Percentiles rank a stretch among this genome's conserved stretches.
Conservation (phyloP, 2,797 vertebrate genomes). For the Ambastaia sidthimunki region DNA sequence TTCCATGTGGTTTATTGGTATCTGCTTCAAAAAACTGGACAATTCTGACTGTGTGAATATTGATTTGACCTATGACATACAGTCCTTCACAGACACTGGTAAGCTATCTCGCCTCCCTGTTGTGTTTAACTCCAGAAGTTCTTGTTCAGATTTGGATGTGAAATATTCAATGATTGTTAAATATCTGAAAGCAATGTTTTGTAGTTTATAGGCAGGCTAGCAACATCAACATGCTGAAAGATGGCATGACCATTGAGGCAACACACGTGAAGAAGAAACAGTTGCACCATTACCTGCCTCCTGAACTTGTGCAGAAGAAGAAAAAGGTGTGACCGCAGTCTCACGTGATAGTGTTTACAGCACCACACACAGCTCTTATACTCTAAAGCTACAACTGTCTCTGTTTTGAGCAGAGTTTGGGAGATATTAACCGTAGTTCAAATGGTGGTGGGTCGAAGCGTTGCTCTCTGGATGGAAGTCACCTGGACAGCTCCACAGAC, state of each 20-base stretch:
- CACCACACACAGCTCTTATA: not conserved
- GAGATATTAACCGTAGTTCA: constrained; percentile 81
- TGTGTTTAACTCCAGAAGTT: not conserved
- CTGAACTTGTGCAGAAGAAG: constrained; percentile 90
- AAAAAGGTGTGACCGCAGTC: constrained; percentile 82
- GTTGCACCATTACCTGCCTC: constrained; percentile 91
- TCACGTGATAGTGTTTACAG: not conserved
- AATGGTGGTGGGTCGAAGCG: constrained; percentile 83
- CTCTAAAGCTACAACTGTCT: not conserved
- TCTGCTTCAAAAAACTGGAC: constrained; percentile 94
- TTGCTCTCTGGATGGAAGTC: constrained; percentile 83
- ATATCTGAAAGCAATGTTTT: not conserved
- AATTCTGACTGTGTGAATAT: constrained; percentile 92
- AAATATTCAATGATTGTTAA: not conserved
- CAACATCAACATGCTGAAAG: constrained; percentile 94
- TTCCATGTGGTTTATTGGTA: constrained; percentile 98
- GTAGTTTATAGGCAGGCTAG: constrained; percentile 95
- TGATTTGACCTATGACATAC: constrained; percentile 95
- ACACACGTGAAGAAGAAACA: constrained; percentile 95
- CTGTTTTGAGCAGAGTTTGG: constrained; percentile 78
- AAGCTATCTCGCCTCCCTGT: constrained; percentile 24
- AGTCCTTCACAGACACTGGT: constrained; percentile 97
- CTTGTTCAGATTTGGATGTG: too few relatives aligned
- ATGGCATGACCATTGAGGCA: constrained; percentile 96
- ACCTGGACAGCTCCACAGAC: constrained; percentile 84